phyloP scores from a whole-genome alignment of 2,113 vertebrate species.

The Brachypodius melanocephalos region DNA sequence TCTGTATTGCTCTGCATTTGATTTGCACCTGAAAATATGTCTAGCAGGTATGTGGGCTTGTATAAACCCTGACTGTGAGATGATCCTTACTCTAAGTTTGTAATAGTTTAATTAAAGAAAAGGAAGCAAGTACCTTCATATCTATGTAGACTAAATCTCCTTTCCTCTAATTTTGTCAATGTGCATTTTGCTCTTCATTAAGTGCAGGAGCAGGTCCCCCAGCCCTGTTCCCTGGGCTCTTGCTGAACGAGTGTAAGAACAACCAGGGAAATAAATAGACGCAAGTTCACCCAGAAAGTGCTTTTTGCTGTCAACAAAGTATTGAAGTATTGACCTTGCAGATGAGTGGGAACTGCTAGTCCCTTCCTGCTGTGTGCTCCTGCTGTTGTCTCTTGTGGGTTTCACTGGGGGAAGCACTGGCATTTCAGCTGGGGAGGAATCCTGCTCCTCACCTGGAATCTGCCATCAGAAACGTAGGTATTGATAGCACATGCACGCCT shows the following conservation, averaged over 20 bases:
- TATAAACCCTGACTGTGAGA: background rate
- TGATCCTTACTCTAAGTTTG: background rate
- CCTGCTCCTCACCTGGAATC: background rate
- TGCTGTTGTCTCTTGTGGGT: background rate
- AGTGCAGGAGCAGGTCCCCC: background rate
- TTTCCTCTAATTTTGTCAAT: background rate
- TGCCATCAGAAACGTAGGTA: background rate
- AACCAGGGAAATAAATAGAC: background rate
- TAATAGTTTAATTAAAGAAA: background rate
- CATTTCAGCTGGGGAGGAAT: background rate
- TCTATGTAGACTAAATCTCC: background rate
- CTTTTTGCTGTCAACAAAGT: background rate
- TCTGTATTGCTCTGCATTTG: background rate
- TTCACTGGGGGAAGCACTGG: background rate
- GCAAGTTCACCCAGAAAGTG: background rate
- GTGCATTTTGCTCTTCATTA: background rate
- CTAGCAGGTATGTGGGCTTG: rapidly evolving
- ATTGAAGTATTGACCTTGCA: background rate
- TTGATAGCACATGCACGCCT: background rate
- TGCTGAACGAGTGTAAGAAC: background rate
- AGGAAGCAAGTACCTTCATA: background rate
- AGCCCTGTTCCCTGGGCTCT: background rate
- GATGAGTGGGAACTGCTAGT: background rate
- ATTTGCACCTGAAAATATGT: background rate
- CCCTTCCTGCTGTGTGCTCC: background rate